Base-by-base conservation (phyloP, 2,888 invertebrate genomes). In the Folsomia candida region DNA sequence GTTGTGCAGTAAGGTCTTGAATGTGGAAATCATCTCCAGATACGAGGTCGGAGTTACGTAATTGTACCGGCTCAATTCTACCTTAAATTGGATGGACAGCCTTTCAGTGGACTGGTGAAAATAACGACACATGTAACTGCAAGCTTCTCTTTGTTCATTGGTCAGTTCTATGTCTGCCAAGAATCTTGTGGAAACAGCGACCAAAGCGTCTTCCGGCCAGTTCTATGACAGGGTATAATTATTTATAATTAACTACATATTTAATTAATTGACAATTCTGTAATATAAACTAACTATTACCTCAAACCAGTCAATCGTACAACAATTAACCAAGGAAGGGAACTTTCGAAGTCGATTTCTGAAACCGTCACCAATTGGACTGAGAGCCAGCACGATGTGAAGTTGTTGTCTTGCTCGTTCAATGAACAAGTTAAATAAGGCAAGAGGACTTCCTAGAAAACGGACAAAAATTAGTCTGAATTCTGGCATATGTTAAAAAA, bases 141-240 rank as follows among this genome's bases (percentile, higher is more conserved):
- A 91, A 0, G 92, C 91, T 37, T 85, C 84, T 59, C 90, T 85
- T 82, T 94, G 93, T 47, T 88, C 83, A 0, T 88, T 88, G 0
- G 89, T 88, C 57, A 96, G 85, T 78, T 94, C 90, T 51, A 94
- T 88, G 76, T 91, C 89, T 68, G 83, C 82, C 37, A 86, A 80
- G 80, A 84, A 85, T 51, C 83, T 81, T 11, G 82, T 81, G 2
- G 96, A 93, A 0, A 96, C 95, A 0, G 95, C 95, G 58, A 92
- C 83, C 29, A 97, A 83, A 0, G 96, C 96, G 83, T 97, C 96
- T 81, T 92, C 89, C 0, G 97, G 97, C 97, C 97, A 97, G 64
- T 79, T n/a, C n/a, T n/a, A n/a, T n/a, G n/a, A 59, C 22, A 37
- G 27, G 47, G 20, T 25, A 27, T 63, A 3, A 47, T n/a, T 62